phyloP scores from a whole-genome alignment of 1,140 invertebrate species.

The Cylas formicarius region DNA sequence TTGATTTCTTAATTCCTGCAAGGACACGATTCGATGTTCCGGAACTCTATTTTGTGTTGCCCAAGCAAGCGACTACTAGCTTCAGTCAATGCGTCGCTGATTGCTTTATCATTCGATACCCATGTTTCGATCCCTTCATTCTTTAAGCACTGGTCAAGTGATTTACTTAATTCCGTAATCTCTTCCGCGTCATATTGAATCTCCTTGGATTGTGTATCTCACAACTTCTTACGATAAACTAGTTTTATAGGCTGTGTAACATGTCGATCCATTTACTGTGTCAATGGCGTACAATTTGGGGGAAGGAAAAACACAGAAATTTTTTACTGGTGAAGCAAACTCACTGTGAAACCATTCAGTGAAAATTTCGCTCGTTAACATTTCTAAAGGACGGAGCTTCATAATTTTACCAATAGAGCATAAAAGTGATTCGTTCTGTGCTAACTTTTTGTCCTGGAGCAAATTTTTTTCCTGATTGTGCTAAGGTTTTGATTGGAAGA shows the following conservation, averaged over 20 bases:
- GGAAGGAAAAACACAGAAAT: conserved; percentile 3
- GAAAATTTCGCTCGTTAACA: conserved; percentile 16
- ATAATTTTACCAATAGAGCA: conserved; percentile 35
- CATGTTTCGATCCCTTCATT: background rate
- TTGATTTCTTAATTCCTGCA: background rate
- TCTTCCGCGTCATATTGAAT: background rate
- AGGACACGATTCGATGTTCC: no score
- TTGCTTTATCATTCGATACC: conserved; percentile 2
- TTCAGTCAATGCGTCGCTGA: no score
- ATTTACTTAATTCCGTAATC: background rate
- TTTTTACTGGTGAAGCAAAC: conserved; percentile 12
- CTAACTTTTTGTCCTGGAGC: conserved; percentile 22
- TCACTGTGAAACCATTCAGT: conserved; percentile 18
- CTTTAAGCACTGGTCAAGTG: background rate
- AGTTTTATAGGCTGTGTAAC: background rate
- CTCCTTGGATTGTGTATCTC: background rate
- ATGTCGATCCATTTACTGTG: background rate
- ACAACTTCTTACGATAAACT: background rate
- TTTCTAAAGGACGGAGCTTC: no score
- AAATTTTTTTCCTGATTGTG: conserved; percentile 2
- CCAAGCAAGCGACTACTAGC: no score
- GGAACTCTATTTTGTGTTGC: no score
- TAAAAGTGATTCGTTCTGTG: conserved; percentile 37
- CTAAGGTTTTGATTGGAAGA: conserved; percentile 16
- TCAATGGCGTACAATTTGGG: conserved; percentile 1